Percentiles rank a stretch among this genome's conserved stretches.
These are phyloP conservation scores for Neoscelio sp. DNA, from an alignment of 2,888 invertebrate species.

Conservation along the genomic window DNA sequence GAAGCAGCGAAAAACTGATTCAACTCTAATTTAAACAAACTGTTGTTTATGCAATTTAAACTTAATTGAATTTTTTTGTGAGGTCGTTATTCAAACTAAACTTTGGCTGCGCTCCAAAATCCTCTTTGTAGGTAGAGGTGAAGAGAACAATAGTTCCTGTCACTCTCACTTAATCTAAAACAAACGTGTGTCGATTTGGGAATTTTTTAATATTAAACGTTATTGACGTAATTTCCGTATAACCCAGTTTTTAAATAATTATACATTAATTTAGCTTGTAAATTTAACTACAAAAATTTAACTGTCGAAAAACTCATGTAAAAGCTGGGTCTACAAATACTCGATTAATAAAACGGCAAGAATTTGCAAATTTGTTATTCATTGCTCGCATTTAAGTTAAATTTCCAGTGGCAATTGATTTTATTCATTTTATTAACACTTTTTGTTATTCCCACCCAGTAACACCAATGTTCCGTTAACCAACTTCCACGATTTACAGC, in stretches of 20 bases:
- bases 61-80: conserved; percentile 52
- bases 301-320: too few relatives aligned
- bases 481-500: conserved; percentile 4
- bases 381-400: too few relatives aligned
- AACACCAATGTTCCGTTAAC: not conserved
- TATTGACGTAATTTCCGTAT: too few relatives aligned
- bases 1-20: too few relatives aligned
- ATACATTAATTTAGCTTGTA: too few relatives aligned
- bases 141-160: conserved; percentile 51
- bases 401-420: too few relatives aligned
- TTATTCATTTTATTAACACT: not conserved
- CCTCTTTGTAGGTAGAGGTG: conserved; percentile 30
- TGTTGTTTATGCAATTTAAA: conserved; percentile 46
- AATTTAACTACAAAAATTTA: not conserved
- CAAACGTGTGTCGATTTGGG: conserved; percentile 32
- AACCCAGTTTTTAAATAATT: too few relatives aligned
- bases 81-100: conserved; percentile 51
- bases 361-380: not conserved
- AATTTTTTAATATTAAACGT: too few relatives aligned
- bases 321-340: too few relatives aligned
- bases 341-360: conserved; percentile 1
- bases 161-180: conserved; percentile 52
- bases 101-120: conserved; percentile 44
- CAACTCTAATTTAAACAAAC: conserved; percentile 36
- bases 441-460: not conserved